These are phyloP conservation scores for Chloroclystis v-ata DNA, from an alignment of 2,888 invertebrate genomes.

Conservation along the genomic window DNA sequence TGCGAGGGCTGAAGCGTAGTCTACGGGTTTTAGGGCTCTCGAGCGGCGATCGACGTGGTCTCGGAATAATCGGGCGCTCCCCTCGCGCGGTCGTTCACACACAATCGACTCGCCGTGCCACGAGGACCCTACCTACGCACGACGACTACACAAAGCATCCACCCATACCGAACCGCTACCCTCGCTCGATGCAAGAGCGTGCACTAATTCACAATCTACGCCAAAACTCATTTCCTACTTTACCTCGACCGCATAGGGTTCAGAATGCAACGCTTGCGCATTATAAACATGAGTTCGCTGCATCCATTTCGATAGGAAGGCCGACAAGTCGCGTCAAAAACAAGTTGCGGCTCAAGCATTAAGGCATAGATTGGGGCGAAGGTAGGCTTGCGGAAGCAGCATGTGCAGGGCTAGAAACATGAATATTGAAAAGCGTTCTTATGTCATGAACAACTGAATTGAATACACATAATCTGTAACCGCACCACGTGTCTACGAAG, in stretches of 20 bases:
- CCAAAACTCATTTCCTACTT: constrained; percentile 20
- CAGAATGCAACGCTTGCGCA: constrained; percentile 9
- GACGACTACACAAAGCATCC: constrained; percentile 64
- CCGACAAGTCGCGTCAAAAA: constrained; percentile 39
- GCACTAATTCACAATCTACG: constrained; percentile 42
- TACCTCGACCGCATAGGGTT: constrained; percentile 14
- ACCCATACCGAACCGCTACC: constrained; percentile 63
- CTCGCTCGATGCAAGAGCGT: constrained; percentile 43
- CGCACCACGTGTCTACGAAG: constrained; percentile 69
- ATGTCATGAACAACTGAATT: constrained; percentile 55
- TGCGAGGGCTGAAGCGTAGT: constrained; percentile 34
- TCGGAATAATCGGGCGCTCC: constrained; percentile 72
- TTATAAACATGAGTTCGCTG: constrained; percentile 41
- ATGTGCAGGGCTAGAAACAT: constrained; percentile 63
- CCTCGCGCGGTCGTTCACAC: constrained; percentile 75
- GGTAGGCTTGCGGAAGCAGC: constrained; percentile 47
- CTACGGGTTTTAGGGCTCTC: constrained; percentile 63
- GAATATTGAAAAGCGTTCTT: constrained; percentile 72
- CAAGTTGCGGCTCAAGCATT: constrained; percentile 44
- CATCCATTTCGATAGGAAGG: constrained; percentile 45
- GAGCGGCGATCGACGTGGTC: constrained; percentile 63
- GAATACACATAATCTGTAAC: constrained; percentile 51
- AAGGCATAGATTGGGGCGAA: constrained; percentile 53
- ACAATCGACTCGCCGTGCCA: constrained; percentile 64
- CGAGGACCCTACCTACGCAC: constrained; percentile 69